Conservation (phyloP, 2,888 invertebrate genomes). For the Anarsia innoxiella region DNA sequence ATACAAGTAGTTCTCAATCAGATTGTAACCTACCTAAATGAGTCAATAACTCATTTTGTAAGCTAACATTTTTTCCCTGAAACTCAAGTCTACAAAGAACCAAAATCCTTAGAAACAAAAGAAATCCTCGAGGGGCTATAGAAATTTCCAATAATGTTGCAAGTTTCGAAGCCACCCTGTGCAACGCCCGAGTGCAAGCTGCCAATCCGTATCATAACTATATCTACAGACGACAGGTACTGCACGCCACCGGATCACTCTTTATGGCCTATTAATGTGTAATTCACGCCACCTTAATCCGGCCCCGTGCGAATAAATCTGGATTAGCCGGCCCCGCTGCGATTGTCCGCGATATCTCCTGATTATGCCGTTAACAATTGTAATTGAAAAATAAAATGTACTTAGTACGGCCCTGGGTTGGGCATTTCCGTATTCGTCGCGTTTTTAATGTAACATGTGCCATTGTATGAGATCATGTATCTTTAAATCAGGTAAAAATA, state of each 20-base stretch:
- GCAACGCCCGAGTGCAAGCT: constrained; percentile 21
- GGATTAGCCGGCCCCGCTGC: constrained; percentile 65
- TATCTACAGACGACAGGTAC: constrained; percentile 60
- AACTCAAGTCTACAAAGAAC: too few species aligned
- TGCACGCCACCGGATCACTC: constrained; percentile 71
- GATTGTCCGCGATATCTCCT: constrained; percentile 61
- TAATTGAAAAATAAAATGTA: constrained; percentile 69
- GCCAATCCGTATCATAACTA: constrained; percentile 60
- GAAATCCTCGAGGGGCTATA: too few species aligned
- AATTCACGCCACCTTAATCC: constrained; percentile 75
- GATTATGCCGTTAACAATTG: constrained; percentile 73
- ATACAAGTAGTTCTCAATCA: too few species aligned
- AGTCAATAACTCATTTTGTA: too few species aligned
- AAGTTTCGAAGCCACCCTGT: constrained; percentile 36
- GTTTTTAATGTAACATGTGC: too few species aligned
- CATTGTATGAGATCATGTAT: too few species aligned
- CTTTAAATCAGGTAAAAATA: too few species aligned
- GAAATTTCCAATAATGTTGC: too few species aligned
- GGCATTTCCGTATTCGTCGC: constrained; percentile 8
- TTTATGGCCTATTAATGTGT: constrained; percentile 75
- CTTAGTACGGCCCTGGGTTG: constrained; percentile 25
- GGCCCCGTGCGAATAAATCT: constrained; percentile 68
- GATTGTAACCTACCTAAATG: too few species aligned
- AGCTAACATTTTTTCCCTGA: too few species aligned
- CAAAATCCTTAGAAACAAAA: too few species aligned